phyloP scores from a whole-genome alignment of 1,140 invertebrate species.

The Hydropsyche tenuis region DNA sequence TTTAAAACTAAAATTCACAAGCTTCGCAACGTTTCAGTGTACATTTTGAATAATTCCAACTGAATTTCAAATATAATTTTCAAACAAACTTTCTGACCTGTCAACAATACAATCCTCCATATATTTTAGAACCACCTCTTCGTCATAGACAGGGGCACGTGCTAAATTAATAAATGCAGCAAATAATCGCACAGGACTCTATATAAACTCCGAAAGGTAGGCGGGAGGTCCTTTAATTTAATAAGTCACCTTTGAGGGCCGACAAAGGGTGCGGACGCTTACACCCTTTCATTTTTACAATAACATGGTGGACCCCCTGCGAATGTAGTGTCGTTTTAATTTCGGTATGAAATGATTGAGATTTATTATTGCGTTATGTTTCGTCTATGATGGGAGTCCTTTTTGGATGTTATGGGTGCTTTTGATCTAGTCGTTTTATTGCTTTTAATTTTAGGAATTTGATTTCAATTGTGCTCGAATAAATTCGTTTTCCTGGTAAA shows the following conservation, averaged over 20 bases:
- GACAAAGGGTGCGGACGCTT: conserved; percentile 18
- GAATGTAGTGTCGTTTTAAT: not conserved
- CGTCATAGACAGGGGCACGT: not conserved
- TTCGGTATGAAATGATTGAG: not conserved
- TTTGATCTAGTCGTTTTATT: too few species aligned
- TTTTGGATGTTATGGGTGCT: not conserved
- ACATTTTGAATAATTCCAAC: too few species aligned
- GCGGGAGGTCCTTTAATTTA: conserved; percentile 27
- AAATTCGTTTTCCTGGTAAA: too few species aligned
- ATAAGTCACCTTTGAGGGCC: conserved; percentile 31
- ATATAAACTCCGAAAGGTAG: conserved; percentile 3
- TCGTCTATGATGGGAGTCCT: not conserved
- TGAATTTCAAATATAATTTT: too few species aligned
- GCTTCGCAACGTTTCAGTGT: too few species aligned
- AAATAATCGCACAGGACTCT: conserved; percentile 3
- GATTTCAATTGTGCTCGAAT: too few species aligned
- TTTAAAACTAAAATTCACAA: too few species aligned
- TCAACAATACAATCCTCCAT: too few species aligned
- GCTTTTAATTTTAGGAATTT: too few species aligned
- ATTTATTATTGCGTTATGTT: not conserved
- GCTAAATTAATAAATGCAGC: conserved; percentile 20
- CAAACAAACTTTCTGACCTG: too few species aligned
- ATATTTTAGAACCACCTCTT: too few species aligned
- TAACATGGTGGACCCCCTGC: not conserved
- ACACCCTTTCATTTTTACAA: conserved; percentile 31